Base-by-base conservation (phyloP, 2,888 invertebrate genomes). In the Euphydryas editha region DNA sequence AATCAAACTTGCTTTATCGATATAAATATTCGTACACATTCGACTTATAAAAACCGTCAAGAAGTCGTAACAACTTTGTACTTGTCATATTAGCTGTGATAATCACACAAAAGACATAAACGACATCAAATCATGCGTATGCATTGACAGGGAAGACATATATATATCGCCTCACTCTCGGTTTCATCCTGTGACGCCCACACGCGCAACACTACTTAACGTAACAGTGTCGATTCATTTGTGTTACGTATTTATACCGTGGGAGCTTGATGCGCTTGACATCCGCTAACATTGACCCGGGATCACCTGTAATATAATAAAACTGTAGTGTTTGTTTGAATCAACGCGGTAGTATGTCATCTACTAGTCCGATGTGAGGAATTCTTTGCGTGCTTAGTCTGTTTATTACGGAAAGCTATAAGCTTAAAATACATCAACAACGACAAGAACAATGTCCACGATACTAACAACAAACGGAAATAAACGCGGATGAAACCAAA, bases 161-260 rank as follows among this genome's bases (percentile, higher is more conserved):
- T 59, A 67, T 54, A 67, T 62, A 62, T 56, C 68, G 55, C 18
- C n/a, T 55, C n/a, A 65, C 69, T 69, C 68, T 69, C 68, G 58
- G 66, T 69, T 73, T 71, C 72, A 66, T 62, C 58, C 63, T 20
- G 56, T 30, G 47, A 49, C 39, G 55, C 49, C 10, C 51, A 13
- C 61, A 20, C 56, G 58, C 59, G 44, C 58, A 46, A 44, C 44
- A 56, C 57, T 56, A 63, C 61, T 61, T 56, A 64, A 58, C 64
- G 63, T 60, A 60, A 63, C 60, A 17, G 62, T 42, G 65, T 65
- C 61, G 59, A 68, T 65, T 68, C 63, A 39, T 65, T 60, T 68
- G 21, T 64, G 56, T 68, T 64, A 64, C 64, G 61, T 47, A 46
- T 58, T 49, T 24, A 36, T 15, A 49, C 37, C 13, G 64, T 57